Conservation (phyloP, 2,113 vertebrate genomes). For the Crotalus horridus region DNA sequence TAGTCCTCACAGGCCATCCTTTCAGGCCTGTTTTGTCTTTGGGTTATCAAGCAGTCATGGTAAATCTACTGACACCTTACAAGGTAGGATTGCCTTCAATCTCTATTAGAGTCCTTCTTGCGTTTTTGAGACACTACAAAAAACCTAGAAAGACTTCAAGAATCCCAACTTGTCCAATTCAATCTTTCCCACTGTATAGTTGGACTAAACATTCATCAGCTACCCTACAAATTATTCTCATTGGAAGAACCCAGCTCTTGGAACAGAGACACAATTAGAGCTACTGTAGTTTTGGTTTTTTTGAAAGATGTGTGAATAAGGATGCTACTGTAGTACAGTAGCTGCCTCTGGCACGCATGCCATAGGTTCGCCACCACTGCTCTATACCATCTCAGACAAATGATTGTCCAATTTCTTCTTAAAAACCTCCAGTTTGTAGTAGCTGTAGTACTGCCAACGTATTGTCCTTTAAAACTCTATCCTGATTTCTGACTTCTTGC, state of each 20-base stretch:
- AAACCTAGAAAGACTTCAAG: background rate
- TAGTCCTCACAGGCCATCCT: background rate
- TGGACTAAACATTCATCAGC: background rate
- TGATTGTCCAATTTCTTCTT: no score
- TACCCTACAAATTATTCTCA: background rate
- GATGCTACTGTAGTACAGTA: background rate
- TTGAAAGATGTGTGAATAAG: background rate
- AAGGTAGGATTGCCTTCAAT: background rate
- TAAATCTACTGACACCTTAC: background rate
- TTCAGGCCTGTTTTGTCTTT: background rate
- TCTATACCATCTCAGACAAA: no score
- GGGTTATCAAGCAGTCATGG: background rate
- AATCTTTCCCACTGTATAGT: background rate
- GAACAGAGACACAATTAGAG: no score
- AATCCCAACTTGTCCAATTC: background rate
- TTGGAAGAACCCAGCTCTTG: background rate
- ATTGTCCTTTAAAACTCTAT: no score
- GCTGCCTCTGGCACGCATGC: no score
- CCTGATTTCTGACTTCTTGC: no score
- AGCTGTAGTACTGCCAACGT: no score
- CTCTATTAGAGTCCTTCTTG: background rate
- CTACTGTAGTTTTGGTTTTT: background rate
- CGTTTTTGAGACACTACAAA: background rate
- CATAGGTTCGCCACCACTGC: no score
- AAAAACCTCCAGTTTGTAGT: no score